Percentiles rank a stretch among this genome's conserved stretches.
phyloP scores from a whole-genome alignment of 2,113 vertebrate genomes.

The Gobiocypris rarus region DNA sequence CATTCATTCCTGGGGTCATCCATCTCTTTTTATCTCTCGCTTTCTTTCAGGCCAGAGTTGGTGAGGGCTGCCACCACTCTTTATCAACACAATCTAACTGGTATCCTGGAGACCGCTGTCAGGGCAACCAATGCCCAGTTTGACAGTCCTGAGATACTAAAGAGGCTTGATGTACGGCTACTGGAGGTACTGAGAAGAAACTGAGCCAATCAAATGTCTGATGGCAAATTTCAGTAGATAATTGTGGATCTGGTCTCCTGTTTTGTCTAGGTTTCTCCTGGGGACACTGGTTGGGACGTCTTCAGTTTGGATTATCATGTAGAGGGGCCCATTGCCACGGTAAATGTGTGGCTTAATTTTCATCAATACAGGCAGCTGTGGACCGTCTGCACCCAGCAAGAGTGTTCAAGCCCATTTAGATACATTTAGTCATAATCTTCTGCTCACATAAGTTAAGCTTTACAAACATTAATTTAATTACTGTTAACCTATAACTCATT shows the following conservation, averaged over 20 bases:
- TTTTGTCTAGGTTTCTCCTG: conserved; percentile 88
- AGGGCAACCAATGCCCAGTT: conserved; percentile 97
- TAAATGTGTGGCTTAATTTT: conserved; percentile 63
- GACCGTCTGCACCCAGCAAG: neutral
- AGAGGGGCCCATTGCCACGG: conserved; percentile 96
- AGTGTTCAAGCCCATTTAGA: neutral
- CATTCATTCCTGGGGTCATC: neutral
- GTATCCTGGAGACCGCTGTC: conserved; percentile 94
- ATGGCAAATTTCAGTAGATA: neutral
- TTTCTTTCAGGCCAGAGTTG: conserved; percentile 85
- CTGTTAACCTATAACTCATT: neutral
- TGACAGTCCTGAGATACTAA: conserved; percentile 94
- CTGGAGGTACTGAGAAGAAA: conserved; percentile 82
- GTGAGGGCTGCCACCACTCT: conserved; percentile 92
- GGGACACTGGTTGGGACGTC: conserved; percentile 98
- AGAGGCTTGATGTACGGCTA: conserved; percentile 91
- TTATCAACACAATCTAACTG: conserved; percentile 97
- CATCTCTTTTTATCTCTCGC: conserved; percentile 31
- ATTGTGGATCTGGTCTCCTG: neutral
- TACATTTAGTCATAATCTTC: too few relatives aligned
- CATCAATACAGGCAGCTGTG: neutral
- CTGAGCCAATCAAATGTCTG: neutral
- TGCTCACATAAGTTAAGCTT: neutral
- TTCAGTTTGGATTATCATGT: conserved; percentile 99
- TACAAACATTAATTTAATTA: neutral